Percentiles rank a stretch among this genome's conserved stretches.
Evolutionary conservation across 2,797 vertebrate species (phyloP).

Genomic region (Alca torda): DNA sequence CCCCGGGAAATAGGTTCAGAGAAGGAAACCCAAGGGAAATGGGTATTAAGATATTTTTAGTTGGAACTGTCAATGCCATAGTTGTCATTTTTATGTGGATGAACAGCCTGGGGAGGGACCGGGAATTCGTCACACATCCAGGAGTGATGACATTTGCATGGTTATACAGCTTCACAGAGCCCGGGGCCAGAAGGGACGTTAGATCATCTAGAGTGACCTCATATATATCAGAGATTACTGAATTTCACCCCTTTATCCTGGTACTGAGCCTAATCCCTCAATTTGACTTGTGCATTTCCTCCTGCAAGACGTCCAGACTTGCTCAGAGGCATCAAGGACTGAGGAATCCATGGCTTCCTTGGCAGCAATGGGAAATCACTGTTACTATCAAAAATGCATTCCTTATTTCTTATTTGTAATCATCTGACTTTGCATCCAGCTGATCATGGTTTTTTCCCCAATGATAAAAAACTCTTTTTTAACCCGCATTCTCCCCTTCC

Average conservation of each 20-base stretch:
- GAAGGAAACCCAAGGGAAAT: neutral
- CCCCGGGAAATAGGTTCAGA: neutral
- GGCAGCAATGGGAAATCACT: neutral
- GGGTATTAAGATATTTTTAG: neutral
- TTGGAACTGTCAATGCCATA: neutral
- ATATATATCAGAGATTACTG: neutral
- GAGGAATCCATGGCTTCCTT: neutral
- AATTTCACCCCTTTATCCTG: neutral
- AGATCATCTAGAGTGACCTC: constrained; percentile 13
- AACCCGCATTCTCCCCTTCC: neutral
- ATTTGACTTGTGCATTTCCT: fast-evolving
- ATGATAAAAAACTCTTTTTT: neutral
- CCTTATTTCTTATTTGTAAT: neutral
- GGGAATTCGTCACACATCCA: fast-evolving
- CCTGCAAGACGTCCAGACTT: neutral
- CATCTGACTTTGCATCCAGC: neutral
- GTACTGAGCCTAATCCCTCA: neutral
- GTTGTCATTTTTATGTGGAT: neutral
- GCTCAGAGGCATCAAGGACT: neutral
- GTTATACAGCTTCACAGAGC: neutral
- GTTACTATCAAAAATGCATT: neutral
- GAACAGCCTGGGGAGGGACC: neutral
- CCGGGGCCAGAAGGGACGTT: neutral
- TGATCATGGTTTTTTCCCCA: fast-evolving
- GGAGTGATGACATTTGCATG: neutral